Evolutionary conservation across 2,113 vertebrate species (phyloP), one percentile per base, ranked within the genome.

Genomic region (Leucoraja erinaceus): DNA sequence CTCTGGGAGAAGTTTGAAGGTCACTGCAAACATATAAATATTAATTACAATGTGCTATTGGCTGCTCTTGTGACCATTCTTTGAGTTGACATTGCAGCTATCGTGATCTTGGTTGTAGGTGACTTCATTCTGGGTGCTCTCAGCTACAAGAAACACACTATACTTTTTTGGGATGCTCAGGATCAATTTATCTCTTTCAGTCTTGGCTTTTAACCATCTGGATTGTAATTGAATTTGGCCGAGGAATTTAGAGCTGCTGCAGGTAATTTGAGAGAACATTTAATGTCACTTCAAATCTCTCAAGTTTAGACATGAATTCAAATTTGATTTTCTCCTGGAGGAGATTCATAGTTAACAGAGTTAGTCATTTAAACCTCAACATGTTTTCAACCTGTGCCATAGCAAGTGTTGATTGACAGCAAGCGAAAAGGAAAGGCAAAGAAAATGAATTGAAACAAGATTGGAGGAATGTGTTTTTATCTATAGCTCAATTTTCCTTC

Each of bases 241-340:
- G 1, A 47, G 33, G 8, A 28, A 33, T 91, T 91, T 33, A 25
- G n/a, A 91, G 33, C 66, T 70, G 20, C 61, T 91, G 88, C 33
- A 91, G 66, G 38, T 72, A 72, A 74, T 91, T 70, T 91, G 33
- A 70, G 33, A 47, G 31, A 72, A 28, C 70, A 91, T 91, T 38
- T 70, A 72, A 91, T 91, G 38, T 74, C 31, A 72, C 90, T 91
- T 38, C 54, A 91, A 91, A 91, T 38, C 68, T 91, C 47, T 91
- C 70, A 14, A 72, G 33, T 22, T 74, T 12, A 54, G 33, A 74
- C 31, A 5, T 54, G 47, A 47, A 47, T 72, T 91, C 54, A 70
- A 72, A 70, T 72, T 72, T 91, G 66, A 72, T 47, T 54, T 91
- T 72, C 66, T 72, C n/a, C 70, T 91, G 20, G 72, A 54, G 33